Percentiles rank a stretch among this genome's conserved stretches.
Evolutionary conservation across 2,797 vertebrate species (phyloP).

Genomic region (Sphenodon punctatus): DNA sequence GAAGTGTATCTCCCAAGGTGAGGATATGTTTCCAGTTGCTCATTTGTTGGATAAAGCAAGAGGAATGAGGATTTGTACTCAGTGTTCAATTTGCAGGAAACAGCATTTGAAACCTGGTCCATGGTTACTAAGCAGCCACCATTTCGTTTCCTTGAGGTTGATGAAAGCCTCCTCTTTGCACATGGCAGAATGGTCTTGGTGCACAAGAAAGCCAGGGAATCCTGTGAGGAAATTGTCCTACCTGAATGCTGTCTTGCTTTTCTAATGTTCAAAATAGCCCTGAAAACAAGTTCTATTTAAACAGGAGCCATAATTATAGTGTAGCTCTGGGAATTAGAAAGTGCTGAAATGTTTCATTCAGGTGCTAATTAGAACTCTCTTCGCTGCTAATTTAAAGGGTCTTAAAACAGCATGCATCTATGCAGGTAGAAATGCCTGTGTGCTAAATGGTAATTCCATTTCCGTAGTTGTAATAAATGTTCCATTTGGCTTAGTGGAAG

Average conservation of each 20-base stretch:
- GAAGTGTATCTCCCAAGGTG: constrained; percentile 96
- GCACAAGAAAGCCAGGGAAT: neutral
- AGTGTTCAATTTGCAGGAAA: rapidly evolving
- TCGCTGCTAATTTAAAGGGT: constrained; percentile 26
- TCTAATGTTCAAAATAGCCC: neutral
- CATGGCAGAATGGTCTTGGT: too few species aligned
- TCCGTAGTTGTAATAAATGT: neutral
- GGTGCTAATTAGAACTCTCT: constrained; percentile 11
- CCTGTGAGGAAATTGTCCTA: neutral
- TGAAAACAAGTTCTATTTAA: neutral
- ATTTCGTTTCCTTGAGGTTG: neutral
- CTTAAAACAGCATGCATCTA: neutral
- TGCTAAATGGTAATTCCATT: neutral
- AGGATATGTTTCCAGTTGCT: neutral
- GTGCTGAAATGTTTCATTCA: constrained; percentile 30
- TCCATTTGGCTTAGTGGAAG: neutral
- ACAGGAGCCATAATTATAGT: constrained; percentile 1
- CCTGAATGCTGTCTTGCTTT: neutral
- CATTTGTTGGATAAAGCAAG: neutral
- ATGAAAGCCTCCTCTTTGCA: too few species aligned
- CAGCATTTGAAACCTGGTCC: neutral
- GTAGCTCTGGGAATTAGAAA: constrained; percentile 1
- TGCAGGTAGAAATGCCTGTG: neutral
- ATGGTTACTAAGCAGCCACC: rapidly evolving
- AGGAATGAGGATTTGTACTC: neutral